A percentile compares a stretch with the other conserved stretches of the same genome.
Conservation (phyloP, 2,888 invertebrate genomes). For the Belgica antarctica region DNA sequence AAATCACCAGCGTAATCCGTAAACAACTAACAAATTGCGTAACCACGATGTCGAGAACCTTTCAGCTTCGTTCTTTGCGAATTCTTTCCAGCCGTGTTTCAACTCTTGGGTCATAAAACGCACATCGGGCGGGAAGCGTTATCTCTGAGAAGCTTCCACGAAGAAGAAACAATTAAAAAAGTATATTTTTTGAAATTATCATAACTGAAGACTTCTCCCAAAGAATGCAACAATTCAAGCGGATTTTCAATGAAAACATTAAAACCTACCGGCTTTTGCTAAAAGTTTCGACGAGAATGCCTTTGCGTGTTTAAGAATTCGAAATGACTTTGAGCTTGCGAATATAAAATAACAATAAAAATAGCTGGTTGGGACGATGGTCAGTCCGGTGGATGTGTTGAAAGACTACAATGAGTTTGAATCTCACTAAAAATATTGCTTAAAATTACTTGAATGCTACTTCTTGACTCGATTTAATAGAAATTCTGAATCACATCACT, state of each 20-base stretch:
- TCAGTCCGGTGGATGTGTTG: constrained; percentile 49
- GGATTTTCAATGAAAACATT: constrained; percentile 11
- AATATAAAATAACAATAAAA: constrained; percentile 11
- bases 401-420: too few species aligned
- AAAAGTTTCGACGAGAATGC: too few species aligned
- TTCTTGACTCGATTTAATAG: too few species aligned
- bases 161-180: neutral
- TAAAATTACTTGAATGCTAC: neutral
- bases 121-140: neutral
- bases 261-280: neutral
- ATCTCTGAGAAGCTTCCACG: too few species aligned
- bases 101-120: neutral
- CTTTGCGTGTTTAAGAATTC: constrained; percentile 31
- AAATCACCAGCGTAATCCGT: constrained; percentile 16
- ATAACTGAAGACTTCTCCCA: neutral
- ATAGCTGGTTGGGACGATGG: constrained; percentile 46
- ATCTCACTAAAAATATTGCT: too few species aligned
- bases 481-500: too few species aligned
- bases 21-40: neutral
- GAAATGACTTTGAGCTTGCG: constrained; percentile 20
- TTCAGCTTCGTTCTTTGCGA: constrained; percentile 20
- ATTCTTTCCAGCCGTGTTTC: neutral
- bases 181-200: neutral
- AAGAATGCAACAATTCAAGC: neutral
- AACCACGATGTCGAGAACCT: neutral